Conservation (phyloP, 2,888 invertebrate genomes). For the Melitaea athalia region DNA sequence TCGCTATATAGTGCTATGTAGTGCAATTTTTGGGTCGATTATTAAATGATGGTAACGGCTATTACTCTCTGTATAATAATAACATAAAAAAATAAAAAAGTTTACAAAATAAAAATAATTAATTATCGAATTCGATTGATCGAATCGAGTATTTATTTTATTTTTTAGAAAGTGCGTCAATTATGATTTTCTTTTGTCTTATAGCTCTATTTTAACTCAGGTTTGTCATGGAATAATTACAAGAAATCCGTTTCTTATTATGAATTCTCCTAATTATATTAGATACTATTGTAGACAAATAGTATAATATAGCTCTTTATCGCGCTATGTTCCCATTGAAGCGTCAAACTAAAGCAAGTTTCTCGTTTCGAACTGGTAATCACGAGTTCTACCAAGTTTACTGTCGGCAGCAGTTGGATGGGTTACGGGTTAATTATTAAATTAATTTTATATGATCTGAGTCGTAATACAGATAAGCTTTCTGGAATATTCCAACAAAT, state of each 20-base stretch:
- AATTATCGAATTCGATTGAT: too few species aligned
- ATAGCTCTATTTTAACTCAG: too few species aligned
- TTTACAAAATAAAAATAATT: too few species aligned
- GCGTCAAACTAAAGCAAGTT: background rate
- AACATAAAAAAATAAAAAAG: too few species aligned
- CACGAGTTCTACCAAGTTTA: background rate
- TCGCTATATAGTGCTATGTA: background rate
- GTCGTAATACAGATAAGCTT: background rate
- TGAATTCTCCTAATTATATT: too few species aligned
- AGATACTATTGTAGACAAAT: background rate
- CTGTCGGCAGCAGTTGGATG: background rate
- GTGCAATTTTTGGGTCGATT: background rate
- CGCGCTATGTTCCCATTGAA: background rate
- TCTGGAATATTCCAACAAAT: background rate
- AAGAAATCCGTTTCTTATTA: too few species aligned
- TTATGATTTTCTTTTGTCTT: too few species aligned
- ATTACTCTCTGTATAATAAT: too few species aligned
- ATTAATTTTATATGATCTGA: background rate
- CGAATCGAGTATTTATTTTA: too few species aligned
- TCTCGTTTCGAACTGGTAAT: background rate
- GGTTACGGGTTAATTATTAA: constrained; percentile 3
- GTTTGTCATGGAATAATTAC: too few species aligned
- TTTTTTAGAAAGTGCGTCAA: too few species aligned
- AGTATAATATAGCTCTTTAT: background rate
- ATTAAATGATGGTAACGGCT: too few species aligned